Evolutionary conservation across 2,113 vertebrate species (phyloP), one percentile per base, ranked within the genome.

Genomic region (Sialia sialis): DNA sequence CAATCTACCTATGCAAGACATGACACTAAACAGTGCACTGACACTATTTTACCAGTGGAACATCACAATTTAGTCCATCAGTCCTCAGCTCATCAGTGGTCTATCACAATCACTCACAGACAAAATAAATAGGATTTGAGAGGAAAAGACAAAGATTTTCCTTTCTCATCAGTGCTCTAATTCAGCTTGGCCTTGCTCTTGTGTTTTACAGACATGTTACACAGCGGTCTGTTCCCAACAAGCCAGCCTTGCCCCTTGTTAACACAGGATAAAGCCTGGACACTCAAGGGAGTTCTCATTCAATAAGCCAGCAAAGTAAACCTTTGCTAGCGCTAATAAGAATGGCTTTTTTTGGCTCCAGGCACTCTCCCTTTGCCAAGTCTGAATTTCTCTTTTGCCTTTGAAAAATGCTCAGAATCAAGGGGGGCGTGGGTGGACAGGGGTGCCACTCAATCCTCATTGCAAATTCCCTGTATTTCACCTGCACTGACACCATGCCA

Each of bases 261-360:
- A 96, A 97, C 63, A 78, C 30, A 74, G 55, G 60, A 95, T 94
- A 95, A 96, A 96, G 91, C 68, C 88, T n/a, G 72, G 77, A 90
- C 55, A 90, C 84, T 87, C 93, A 63, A 54, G 94, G 94, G 94
- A 98, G 84, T 90, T 97, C 91, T 92, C 89, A 94, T 96, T 96
- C 96, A 89, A 93, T 94, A 95, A 96, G 74, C 69, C 44, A 44
- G 80, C 75, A 89, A 95, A 94, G 86, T 54, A 95, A 96, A 96
- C 62, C 72, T 86, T 72, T 76, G 80, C 90, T 96, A 88, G 85
- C 1, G 0, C 89, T 96, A 95, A 94, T 97, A 95, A 91, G 91
- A 94, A 94, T 55, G 87, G 87, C 87, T 85, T 94, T 95, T 95
- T 93, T 89, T 90, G 89, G 93, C 90, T 96, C 38, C 82, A 92